These are phyloP conservation scores for Ormyrus labotus DNA, from an alignment of 2,888 invertebrate species.

Conservation along the genomic window DNA sequence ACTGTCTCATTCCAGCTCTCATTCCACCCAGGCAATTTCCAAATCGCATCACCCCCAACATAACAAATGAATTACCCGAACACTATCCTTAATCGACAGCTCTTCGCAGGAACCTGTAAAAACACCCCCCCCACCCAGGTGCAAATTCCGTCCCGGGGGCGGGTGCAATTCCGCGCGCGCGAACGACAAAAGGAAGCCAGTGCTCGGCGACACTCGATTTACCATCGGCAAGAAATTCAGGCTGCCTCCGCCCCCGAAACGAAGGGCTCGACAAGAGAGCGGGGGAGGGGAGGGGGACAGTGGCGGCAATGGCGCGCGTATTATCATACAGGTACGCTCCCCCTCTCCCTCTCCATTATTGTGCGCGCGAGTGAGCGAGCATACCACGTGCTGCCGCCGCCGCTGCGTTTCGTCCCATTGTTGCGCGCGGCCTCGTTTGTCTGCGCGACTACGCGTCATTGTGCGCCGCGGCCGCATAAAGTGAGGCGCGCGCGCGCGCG, in stretches of 20 bases:
- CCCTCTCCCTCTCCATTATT: slow-evolving; percentile 30
- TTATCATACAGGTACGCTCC: slow-evolving; percentile 61
- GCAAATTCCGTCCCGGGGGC: neutral
- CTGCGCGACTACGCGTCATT: slow-evolving; percentile 37
- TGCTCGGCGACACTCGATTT: neutral
- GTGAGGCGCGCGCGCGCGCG: neutral
- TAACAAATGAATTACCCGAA: too few species aligned
- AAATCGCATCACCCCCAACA: too few species aligned
- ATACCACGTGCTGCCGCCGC: slow-evolving; percentile 58
- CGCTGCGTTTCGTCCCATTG: slow-evolving; percentile 60
- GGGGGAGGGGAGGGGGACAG: slow-evolving; percentile 42
- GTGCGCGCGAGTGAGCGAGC: slow-evolving; percentile 58
- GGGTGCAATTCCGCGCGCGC: neutral
- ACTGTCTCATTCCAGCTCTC: too few species aligned
- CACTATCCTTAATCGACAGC: too few species aligned
- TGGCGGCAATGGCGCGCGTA: slow-evolving; percentile 38
- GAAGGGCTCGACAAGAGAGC: slow-evolving; percentile 49
- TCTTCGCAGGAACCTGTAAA: too few species aligned
- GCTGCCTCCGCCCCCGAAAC: neutral
- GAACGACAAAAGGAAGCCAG: slow-evolving; percentile 13
- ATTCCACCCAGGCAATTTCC: too few species aligned
- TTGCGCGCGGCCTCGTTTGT: slow-evolving; percentile 61
- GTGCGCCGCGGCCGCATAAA: slow-evolving; percentile 6
- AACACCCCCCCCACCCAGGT: too few species aligned
- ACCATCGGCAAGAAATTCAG: slow-evolving; percentile 17